These are phyloP conservation scores for Coryphaenoides rupestris DNA, from an alignment of 2,113 vertebrate genomes.

Conservation along the genomic window DNA sequence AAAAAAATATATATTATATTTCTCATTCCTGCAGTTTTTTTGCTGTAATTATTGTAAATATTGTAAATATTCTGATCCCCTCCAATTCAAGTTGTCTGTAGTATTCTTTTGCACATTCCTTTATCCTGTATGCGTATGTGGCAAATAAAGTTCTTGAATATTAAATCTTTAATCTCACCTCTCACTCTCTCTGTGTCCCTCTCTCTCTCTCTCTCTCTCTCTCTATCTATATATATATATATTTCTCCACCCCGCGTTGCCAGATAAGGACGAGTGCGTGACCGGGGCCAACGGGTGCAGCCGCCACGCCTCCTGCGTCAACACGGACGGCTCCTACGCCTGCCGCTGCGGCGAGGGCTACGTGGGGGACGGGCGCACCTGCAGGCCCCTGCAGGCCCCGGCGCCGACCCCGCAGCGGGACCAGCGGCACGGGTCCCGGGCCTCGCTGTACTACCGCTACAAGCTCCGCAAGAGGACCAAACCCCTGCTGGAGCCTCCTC, in stretches of 20 bases:
- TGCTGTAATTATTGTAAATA: too few species aligned
- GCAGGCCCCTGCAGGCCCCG: slow-evolving; percentile 56
- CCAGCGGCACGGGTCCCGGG: slow-evolving; percentile 36
- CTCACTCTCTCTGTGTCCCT: too few species aligned
- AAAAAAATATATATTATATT: too few species aligned
- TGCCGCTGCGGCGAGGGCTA: slow-evolving; percentile 60
- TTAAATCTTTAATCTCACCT: too few species aligned
- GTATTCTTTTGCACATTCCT: too few species aligned
- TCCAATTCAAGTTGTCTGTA: too few species aligned
- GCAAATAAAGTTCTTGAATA: too few species aligned
- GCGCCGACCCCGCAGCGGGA: too few species aligned
- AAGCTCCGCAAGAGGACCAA: slow-evolving; percentile 62
- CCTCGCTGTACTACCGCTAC: slow-evolving; percentile 58
- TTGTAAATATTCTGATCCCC: too few species aligned
- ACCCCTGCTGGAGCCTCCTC: background rate
- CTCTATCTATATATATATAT: too few species aligned
- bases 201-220: too few species aligned
- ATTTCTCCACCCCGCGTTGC: background rate
- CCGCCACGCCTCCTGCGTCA: slow-evolving; percentile 58
- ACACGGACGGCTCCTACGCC: slow-evolving; percentile 67
- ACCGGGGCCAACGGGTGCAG: slow-evolving; percentile 63
- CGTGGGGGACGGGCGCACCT: slow-evolving; percentile 59
- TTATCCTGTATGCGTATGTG: background rate
- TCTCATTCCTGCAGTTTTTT: too few species aligned
- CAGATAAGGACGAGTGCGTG: slow-evolving; percentile 68